Evolutionary conservation across 2,797 vertebrate species (phyloP).

Genomic region (Cryptoblepharus egeriae): DNA sequence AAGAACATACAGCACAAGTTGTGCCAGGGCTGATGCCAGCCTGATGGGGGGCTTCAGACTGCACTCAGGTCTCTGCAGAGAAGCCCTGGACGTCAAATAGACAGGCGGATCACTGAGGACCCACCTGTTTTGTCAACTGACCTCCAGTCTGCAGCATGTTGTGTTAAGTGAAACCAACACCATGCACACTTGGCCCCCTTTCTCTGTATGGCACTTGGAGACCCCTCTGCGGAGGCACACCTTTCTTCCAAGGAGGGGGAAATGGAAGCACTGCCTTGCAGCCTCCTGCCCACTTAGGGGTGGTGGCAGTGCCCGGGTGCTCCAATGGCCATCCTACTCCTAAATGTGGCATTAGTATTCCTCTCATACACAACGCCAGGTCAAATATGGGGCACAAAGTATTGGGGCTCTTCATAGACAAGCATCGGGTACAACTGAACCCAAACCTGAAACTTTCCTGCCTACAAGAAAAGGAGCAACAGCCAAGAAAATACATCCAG

Average conservation of each 20-base stretch:
- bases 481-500: too few species aligned
- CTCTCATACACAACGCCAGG: rapidly evolving
- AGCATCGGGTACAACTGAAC: neutral
- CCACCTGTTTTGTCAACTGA: neutral
- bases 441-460: neutral
- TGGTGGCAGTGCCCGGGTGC: neutral
- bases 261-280: too few species aligned
- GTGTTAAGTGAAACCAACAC: too few species aligned
- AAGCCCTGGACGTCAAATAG: neutral
- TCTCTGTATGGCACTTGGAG: neutral
- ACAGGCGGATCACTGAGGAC: neutral
- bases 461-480: neutral
- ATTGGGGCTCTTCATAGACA: neutral
- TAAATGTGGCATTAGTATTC: neutral
- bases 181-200: too few species aligned
- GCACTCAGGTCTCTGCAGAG: too few species aligned
- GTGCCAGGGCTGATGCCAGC: too few species aligned
- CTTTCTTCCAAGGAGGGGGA: neutral
- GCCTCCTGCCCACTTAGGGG: too few species aligned
- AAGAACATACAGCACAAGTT: too few species aligned
- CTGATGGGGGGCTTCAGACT: too few species aligned
- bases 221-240: neutral
- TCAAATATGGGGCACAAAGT: too few species aligned
- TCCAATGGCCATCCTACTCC: too few species aligned
- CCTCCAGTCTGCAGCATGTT: rapidly evolving